A percentile compares a stretch with the other conserved stretches of the same genome.
Conservation (phyloP, 2,797 vertebrate genomes). For the Bradypodion ventrale region DNA sequence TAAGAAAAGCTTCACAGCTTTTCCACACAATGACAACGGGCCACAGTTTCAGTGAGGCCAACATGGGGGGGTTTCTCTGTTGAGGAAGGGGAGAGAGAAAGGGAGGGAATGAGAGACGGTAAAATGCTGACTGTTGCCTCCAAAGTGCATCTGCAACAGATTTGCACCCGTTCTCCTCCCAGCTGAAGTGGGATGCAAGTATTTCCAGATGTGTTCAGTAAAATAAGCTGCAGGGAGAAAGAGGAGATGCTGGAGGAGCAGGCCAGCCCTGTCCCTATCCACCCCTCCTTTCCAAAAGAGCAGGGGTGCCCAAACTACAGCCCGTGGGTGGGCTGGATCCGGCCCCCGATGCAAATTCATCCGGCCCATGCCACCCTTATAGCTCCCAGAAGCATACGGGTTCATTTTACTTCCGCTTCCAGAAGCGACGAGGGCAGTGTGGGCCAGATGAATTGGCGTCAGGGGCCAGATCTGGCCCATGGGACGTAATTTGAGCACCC, state of each 20-base stretch:
- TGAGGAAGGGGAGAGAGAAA: neutral
- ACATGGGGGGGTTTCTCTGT: neutral
- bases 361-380: too few relatives aligned
- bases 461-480: too few relatives aligned
- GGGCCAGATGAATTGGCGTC: too few relatives aligned
- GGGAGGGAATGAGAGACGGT: neutral
- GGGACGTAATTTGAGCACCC: too few relatives aligned
- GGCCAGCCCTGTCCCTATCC: too few relatives aligned
- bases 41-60: constrained; percentile 6
- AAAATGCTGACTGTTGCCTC: constrained; percentile 8
- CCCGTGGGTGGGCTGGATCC: too few relatives aligned
- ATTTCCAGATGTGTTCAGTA: constrained; percentile 33
- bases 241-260: neutral
- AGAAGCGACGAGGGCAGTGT: too few relatives aligned
- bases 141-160: constrained; percentile 25
- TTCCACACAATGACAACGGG: neutral
- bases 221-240: neutral
- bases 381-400: too few relatives aligned
- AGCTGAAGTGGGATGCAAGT: constrained; percentile 15
- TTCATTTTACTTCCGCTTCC: too few relatives aligned
- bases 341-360: too few relatives aligned
- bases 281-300: too few relatives aligned
- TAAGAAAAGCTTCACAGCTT: neutral
- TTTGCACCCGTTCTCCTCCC: constrained; percentile 17
- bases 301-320: too few relatives aligned